phyloP scores from a whole-genome alignment of 2,113 vertebrate species.

The Nycticorax nycticorax region DNA sequence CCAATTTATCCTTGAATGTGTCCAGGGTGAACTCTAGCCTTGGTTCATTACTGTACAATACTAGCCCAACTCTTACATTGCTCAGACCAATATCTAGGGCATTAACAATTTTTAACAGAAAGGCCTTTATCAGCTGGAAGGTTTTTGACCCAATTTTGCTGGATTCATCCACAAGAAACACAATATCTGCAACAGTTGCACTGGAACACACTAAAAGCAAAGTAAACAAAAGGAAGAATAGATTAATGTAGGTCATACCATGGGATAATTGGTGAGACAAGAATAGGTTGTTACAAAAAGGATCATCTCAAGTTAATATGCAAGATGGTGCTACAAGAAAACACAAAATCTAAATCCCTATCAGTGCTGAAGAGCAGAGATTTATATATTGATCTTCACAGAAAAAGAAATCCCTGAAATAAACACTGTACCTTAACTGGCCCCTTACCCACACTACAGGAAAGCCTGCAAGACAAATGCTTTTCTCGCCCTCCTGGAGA shows the following conservation, averaged over 20 bases:
- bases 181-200: slow-evolving; percentile 77
- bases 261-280: neutral
- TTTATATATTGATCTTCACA: neutral
- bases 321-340: neutral
- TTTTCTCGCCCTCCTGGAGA: neutral
- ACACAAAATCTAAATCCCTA: neutral
- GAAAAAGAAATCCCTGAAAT: neutral
- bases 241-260: neutral
- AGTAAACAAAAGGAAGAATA: neutral
- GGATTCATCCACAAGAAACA: slow-evolving; percentile 84
- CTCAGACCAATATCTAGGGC: slow-evolving; percentile 59
- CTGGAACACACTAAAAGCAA: slow-evolving; percentile 75
- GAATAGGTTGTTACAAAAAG: neutral
- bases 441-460: neutral
- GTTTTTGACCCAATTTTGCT: slow-evolving; percentile 60
- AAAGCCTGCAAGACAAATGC: neutral
- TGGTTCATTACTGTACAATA: slow-evolving; percentile 69
- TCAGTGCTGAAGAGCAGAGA: neutral
- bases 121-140: slow-evolving; percentile 75
- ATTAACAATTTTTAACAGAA: slow-evolving; percentile 76
- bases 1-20: slow-evolving; percentile 63
- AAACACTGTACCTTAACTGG: neutral
- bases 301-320: neutral
- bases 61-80: slow-evolving; percentile 76
- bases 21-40: slow-evolving; percentile 74